Conservation (phyloP, 92 coral and sea anemone genomes). For the Metridium senile region DNA sequence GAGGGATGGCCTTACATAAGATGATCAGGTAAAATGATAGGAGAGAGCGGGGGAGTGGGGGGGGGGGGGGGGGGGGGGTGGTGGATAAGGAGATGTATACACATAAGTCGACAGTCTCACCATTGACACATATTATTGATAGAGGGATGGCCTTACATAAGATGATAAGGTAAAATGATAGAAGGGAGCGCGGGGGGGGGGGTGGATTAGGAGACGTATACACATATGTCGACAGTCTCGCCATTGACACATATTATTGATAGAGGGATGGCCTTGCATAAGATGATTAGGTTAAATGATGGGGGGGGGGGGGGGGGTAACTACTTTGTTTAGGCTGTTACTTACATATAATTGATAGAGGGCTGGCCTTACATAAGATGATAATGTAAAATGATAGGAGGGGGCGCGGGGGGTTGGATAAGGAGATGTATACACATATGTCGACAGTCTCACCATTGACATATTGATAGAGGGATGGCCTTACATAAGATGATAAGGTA, state of each 20-base stretch:
- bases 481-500: conserved; percentile 94
- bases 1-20: conserved; percentile 93
- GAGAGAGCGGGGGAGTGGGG: too few relatives aligned
- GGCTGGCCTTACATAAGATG: too few relatives aligned
- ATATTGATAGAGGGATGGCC: conserved; percentile 89
- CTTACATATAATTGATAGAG: too few relatives aligned
- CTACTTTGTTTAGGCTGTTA: too few relatives aligned
- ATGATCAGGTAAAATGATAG: conserved; percentile 92
- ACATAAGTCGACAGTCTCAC: conserved; percentile 73
- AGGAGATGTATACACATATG: conserved; percentile 95
- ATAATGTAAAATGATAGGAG: too few relatives aligned
- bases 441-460: conserved; percentile 71
- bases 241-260: conserved; percentile 84
- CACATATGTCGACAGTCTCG: conserved; percentile 74
- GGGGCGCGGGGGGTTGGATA: too few relatives aligned
- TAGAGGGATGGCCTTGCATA: conserved; percentile 91
- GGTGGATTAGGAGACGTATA: conserved; percentile 98
- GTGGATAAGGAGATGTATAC: conserved; percentile 99
- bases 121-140: conserved; percentile 81
- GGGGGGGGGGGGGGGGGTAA: too few relatives aligned
- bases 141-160: conserved; percentile 93
- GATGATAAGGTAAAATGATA: conserved; percentile 90
- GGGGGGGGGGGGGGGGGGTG: conserved; percentile 43
- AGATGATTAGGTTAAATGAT: conserved; percentile 94
- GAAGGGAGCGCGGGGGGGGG: too few relatives aligned